These are phyloP conservation scores for Abrostola triplasia DNA, from an alignment of 2,888 invertebrate species.

Conservation along the genomic window DNA sequence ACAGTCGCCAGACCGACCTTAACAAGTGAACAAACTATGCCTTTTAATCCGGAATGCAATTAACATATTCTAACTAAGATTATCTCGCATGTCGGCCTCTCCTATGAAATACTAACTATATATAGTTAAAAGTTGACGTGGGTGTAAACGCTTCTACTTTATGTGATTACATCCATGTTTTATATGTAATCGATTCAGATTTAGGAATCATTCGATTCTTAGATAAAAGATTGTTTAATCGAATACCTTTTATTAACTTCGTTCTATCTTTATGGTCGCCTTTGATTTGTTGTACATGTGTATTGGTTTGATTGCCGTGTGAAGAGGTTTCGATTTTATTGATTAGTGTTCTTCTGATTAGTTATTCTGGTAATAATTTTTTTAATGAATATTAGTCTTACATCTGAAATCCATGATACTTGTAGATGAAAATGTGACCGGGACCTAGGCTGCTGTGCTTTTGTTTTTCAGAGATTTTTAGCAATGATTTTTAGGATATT, in stretches of 20 bases:
- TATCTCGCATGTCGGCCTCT: slow-evolving; percentile 43
- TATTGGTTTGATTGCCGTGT: slow-evolving; percentile 36
- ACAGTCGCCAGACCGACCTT: slow-evolving; percentile 35
- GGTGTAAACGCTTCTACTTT: slow-evolving; percentile 55
- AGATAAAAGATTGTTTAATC: slow-evolving; percentile 53
- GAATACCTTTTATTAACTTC: slow-evolving; percentile 46
- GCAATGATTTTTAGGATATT: too few species aligned
- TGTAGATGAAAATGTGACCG: too few species aligned
- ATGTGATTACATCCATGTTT: slow-evolving; percentile 59
- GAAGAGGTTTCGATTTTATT: slow-evolving; percentile 3
- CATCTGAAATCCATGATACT: too few species aligned
- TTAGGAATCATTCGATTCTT: slow-evolving; percentile 53
- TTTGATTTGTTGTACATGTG: slow-evolving; percentile 41
- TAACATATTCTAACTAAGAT: slow-evolving; percentile 56
- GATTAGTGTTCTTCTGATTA: too few species aligned
- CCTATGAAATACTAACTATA: slow-evolving; percentile 43
- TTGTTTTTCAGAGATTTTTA: too few species aligned
- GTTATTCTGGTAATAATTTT: too few species aligned
- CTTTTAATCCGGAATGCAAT: slow-evolving; percentile 53
- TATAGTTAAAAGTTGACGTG: slow-evolving; percentile 50
- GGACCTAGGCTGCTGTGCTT: too few species aligned
- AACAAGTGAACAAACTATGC: slow-evolving; percentile 35
- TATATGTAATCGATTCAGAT: slow-evolving; percentile 62
- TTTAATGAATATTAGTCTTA: too few species aligned
- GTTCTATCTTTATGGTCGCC: slow-evolving; percentile 37